These are phyloP conservation scores for Ochotona princeps DNA, from an alignment of 2,113 vertebrate genomes.

Conservation along the genomic window DNA sequence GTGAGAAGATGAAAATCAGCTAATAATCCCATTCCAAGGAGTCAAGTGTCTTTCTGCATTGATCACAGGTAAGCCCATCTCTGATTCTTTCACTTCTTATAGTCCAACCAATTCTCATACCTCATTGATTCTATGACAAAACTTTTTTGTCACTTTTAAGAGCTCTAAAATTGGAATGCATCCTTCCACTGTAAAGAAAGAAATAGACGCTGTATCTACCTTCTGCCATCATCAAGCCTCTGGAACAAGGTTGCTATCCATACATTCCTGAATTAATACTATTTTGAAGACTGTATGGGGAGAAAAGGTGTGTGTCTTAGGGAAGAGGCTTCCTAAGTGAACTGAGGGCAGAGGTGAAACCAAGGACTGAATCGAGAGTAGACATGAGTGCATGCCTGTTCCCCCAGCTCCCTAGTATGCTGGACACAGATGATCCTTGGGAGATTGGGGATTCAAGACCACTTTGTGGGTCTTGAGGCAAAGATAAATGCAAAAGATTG, in stretches of 20 bases:
- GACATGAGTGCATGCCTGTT: background rate
- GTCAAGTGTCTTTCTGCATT: conserved; percentile 22
- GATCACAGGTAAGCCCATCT: background rate
- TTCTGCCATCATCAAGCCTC: background rate
- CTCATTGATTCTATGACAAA: background rate
- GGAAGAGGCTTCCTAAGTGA: background rate
- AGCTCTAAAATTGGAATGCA: background rate
- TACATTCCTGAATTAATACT: background rate
- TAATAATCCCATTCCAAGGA: background rate
- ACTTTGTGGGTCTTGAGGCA: background rate
- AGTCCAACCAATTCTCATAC: background rate
- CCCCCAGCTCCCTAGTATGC: background rate
- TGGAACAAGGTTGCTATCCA: background rate
- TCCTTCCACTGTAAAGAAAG: background rate
- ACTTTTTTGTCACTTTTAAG: background rate
- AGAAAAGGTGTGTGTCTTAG: background rate
- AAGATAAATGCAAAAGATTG: background rate
- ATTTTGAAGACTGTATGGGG: background rate
- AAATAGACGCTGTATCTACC: background rate
- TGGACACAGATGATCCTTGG: background rate
- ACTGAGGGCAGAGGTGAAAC: background rate
- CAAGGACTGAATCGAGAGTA: background rate
- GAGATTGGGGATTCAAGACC: background rate
- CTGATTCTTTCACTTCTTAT: background rate
- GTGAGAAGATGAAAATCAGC: background rate